Percentiles rank a stretch among this genome's conserved stretches.
Evolutionary conservation across 2,113 vertebrate genomes (phyloP).

Genomic region (Eidolon helvum): DNA sequence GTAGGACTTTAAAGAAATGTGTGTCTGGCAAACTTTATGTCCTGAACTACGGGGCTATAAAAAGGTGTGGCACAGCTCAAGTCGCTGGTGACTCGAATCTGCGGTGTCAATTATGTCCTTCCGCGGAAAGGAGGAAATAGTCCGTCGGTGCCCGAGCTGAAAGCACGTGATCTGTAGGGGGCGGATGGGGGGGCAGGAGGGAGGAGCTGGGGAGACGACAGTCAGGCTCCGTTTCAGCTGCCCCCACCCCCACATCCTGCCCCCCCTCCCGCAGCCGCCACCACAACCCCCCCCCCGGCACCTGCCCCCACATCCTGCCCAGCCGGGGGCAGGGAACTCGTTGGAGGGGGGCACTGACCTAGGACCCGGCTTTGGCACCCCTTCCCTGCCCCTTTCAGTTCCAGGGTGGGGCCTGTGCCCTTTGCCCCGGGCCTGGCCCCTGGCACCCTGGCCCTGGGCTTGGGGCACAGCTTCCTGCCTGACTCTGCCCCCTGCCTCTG

Average conservation of each 20-base stretch:
- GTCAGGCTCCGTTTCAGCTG: constrained; percentile 69
- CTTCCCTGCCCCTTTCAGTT: constrained; percentile 30
- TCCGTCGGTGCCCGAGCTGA: constrained; percentile 55
- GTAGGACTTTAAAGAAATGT: background rate
- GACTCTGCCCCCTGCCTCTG: background rate
- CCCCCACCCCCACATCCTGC: constrained; percentile 81
- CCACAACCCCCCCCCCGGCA: constrained; percentile 73
- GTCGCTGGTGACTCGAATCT: background rate
- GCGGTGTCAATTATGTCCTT: constrained; percentile 58
- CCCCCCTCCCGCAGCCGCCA: constrained; percentile 76
- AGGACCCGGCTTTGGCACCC: constrained; percentile 51
- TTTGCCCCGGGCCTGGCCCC: constrained; percentile 29
- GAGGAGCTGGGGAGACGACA: constrained; percentile 68
- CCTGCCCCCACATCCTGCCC: constrained; percentile 76
- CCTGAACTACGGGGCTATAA: background rate
- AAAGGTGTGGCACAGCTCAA: constrained; percentile 22
- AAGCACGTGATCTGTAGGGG: constrained; percentile 70
- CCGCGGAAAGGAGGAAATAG: constrained; percentile 74
- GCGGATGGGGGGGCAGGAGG: constrained; percentile 55
- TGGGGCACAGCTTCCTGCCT: background rate
- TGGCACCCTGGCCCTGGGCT: background rate
- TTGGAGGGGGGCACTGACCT: constrained; percentile 66
- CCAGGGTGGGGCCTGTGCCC: constrained; percentile 58
- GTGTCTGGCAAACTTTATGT: constrained; percentile 52
- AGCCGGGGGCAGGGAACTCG: constrained; percentile 57